Percentiles rank a stretch among this genome's conserved stretches.
These are phyloP conservation scores for Phyllopteryx taeniolatus DNA, from an alignment of 2,113 vertebrate species.

Conservation along the genomic window DNA sequence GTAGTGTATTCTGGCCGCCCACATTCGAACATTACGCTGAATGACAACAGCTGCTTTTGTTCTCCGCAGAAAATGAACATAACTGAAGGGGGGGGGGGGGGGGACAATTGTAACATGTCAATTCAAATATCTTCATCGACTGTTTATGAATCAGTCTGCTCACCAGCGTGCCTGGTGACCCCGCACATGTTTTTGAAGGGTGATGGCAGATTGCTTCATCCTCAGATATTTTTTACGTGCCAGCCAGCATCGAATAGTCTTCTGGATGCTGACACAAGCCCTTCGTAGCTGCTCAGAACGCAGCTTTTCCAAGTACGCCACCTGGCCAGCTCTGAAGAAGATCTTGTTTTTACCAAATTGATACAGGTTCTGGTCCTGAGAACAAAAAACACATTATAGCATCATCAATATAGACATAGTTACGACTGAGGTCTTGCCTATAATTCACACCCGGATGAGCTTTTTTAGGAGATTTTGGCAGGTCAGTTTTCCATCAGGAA, in stretches of 20 bases:
- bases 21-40: constrained; percentile 88
- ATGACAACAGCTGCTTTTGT: constrained; percentile 83
- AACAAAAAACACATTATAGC: background rate
- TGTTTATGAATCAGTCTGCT: constrained; percentile 34
- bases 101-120: background rate
- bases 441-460: constrained; percentile 80
- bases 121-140: background rate
- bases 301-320: constrained; percentile 94
- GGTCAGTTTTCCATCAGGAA: constrained; percentile 84
- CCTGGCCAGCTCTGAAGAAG: constrained; percentile 96
- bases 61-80: constrained; percentile 79
- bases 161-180: constrained; percentile 90
- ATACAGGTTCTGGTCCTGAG: constrained; percentile 88
- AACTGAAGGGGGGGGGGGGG: constrained; percentile 64
- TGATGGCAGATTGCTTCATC: constrained; percentile 82
- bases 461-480: constrained; percentile 89
- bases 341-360: constrained; percentile 97
- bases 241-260: constrained; percentile 92
- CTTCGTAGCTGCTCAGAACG: constrained; percentile 87
- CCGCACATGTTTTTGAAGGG: constrained; percentile 85
- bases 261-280: constrained; percentile 93
- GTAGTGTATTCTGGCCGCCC: constrained; percentile 72
- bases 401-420: background rate
- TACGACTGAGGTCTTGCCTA: background rate
- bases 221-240: constrained; percentile 87